These are phyloP conservation scores for Apeltes quadracus DNA, from an alignment of 2,113 vertebrate genomes.

Conservation along the genomic window DNA sequence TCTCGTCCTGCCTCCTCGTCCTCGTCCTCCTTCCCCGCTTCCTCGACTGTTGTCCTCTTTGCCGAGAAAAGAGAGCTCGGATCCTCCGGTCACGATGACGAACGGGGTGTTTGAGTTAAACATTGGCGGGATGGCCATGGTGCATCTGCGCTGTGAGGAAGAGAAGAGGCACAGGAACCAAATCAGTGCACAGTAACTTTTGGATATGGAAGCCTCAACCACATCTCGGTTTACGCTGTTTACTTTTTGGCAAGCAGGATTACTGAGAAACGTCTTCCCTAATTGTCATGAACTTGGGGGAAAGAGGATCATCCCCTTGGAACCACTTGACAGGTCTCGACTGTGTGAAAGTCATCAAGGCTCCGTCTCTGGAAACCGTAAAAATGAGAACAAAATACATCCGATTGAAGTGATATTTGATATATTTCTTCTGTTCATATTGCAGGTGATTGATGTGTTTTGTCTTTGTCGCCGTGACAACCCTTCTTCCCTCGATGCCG, in stretches of 20 bases:
- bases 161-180: background rate
- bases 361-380: too few species aligned
- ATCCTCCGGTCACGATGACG: slow-evolving; percentile 34
- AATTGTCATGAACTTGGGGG: too few species aligned
- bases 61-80: slow-evolving; percentile 38
- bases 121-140: slow-evolving; percentile 69
- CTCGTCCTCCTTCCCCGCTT: slow-evolving; percentile 26
- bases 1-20: slow-evolving; percentile 36
- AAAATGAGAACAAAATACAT: background rate
- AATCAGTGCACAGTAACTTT: background rate
- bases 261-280: too few species aligned
- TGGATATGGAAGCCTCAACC: background rate
- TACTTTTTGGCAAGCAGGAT: too few species aligned
- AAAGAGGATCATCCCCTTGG: too few species aligned
- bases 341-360: too few species aligned
- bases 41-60: slow-evolving; percentile 38
- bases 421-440: background rate
- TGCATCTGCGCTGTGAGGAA: background rate
- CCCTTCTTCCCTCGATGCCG: background rate
- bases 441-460: background rate
- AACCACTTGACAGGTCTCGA: too few species aligned
- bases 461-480: background rate
- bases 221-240: background rate
- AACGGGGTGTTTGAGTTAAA: slow-evolving; percentile 61
- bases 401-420: background rate